phyloP scores from a whole-genome alignment of 1,140 invertebrate genomes.

The Drosophila auraria region DNA sequence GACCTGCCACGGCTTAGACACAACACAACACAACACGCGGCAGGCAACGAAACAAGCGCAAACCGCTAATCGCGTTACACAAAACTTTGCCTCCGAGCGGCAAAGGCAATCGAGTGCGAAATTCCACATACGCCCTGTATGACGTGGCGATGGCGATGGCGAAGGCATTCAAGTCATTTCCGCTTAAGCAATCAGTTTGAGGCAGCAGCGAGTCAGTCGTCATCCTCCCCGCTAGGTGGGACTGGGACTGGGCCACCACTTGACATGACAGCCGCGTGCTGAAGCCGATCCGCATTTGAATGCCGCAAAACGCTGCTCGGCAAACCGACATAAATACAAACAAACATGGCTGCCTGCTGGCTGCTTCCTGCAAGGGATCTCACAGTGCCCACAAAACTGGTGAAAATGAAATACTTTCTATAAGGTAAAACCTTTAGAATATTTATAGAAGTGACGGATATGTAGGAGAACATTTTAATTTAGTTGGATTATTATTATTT shows the following conservation, averaged over 20 bases:
- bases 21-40: slow-evolving; percentile 47
- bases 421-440: background rate
- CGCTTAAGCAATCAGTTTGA: slow-evolving; percentile 76
- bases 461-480: too few species aligned
- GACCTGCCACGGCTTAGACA: slow-evolving; percentile 53
- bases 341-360: slow-evolving; percentile 75
- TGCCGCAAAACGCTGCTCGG: slow-evolving; percentile 77
- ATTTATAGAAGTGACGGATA: too few species aligned
- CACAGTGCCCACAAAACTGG: slow-evolving; percentile 1
- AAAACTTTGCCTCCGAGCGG: slow-evolving; percentile 62
- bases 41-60: slow-evolving; percentile 65
- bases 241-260: slow-evolving; percentile 28
- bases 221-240: slow-evolving; percentile 37
- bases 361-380: slow-evolving; percentile 43
- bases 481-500: too few species aligned
- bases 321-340: slow-evolving; percentile 79
- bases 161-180: slow-evolving; percentile 81
- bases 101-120: slow-evolving; percentile 75
- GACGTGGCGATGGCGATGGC: slow-evolving; percentile 56
- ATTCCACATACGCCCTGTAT: slow-evolving; percentile 77
- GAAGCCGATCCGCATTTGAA: slow-evolving; percentile 64
- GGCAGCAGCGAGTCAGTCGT: slow-evolving; percentile 45
- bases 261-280: slow-evolving; percentile 71
- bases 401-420: too few species aligned
- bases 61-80: slow-evolving; percentile 82